These are phyloP conservation scores for Rotaria magnacalcarata DNA, from an alignment of 2,888 invertebrate genomes.

Conservation along the genomic window DNA sequence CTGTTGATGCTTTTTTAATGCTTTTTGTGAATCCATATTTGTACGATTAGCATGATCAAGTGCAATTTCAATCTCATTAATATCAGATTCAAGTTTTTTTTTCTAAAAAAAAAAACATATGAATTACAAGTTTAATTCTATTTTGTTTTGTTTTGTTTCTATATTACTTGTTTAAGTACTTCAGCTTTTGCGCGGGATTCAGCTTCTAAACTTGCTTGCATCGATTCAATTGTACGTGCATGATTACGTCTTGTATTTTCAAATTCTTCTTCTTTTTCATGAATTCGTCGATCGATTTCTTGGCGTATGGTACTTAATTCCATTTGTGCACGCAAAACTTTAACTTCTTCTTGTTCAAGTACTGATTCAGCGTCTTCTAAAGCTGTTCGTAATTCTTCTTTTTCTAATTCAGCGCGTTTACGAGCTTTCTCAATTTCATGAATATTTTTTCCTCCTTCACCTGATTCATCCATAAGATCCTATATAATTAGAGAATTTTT, in stretches of 20 bases:
- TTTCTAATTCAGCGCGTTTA: constrained; percentile 96
- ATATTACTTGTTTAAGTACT: constrained; percentile 73
- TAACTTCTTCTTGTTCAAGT: constrained; percentile 98
- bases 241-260: constrained; percentile 99
- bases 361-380: constrained; percentile 98
- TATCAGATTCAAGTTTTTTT: constrained; percentile 99
- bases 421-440: constrained; percentile 98
- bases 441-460: constrained; percentile 97
- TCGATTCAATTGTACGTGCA: constrained; percentile 97
- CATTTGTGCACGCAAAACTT: constrained; percentile 79
- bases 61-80: constrained; percentile 97
- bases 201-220: constrained; percentile 98
- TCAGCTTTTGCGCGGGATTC: constrained; percentile 99
- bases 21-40: constrained; percentile 96
- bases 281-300: constrained; percentile 95
- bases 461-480: constrained; percentile 96
- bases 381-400: constrained; percentile 97
- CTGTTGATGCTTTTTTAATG: constrained; percentile 96
- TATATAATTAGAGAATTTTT: not conserved
- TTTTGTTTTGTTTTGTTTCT: too few species aligned
- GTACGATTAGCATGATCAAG: constrained; percentile 98
- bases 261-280: constrained; percentile 99
- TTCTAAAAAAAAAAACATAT: constrained; percentile 66
- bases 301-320: constrained; percentile 96
- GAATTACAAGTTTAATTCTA: too few species aligned